Evolutionary conservation across 2,113 vertebrate genomes (phyloP).

Genomic region (Cryptomyrus ogoouensis): DNA sequence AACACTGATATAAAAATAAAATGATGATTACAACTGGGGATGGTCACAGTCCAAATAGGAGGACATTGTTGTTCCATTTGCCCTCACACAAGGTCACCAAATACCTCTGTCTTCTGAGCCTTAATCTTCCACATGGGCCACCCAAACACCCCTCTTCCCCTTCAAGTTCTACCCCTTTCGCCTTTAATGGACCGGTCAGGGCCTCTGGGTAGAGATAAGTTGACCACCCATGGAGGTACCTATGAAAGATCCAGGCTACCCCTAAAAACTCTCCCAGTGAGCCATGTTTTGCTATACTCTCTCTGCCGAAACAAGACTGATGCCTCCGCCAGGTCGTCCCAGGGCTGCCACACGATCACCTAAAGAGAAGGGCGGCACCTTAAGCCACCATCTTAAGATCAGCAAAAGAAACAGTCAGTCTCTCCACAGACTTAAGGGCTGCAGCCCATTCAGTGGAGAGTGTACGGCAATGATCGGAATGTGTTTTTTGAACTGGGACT

Average conservation of each 20-base stretch:
- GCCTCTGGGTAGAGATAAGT: neutral
- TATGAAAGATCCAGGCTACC: neutral
- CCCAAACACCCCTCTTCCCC: neutral
- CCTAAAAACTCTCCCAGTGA: neutral
- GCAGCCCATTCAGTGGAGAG: slow-evolving; percentile 15
- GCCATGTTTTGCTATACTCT: slow-evolving; percentile 25
- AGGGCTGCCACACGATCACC: slow-evolving; percentile 22
- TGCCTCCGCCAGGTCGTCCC: slow-evolving; percentile 24
- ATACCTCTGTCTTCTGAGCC: slow-evolving; percentile 12
- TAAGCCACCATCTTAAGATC: slow-evolving; percentile 32
- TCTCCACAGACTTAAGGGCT: slow-evolving; percentile 40
- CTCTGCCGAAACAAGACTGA: slow-evolving; percentile 13
- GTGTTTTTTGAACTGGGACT: slow-evolving; percentile 29
- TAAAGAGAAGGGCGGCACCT: slow-evolving; percentile 24
- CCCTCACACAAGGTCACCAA: slow-evolving; percentile 24
- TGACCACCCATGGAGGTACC: neutral
- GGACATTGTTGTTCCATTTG: slow-evolving; percentile 37
- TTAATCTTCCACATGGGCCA: neutral
- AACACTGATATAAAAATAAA: slow-evolving; percentile 71
- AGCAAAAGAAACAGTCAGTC: slow-evolving; percentile 32
- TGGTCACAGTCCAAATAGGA: slow-evolving; percentile 44
- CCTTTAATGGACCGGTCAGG: neutral
- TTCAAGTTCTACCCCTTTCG: neutral
- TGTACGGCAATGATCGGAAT: neutral
- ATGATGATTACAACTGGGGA: slow-evolving; percentile 63